Evolutionary conservation across 2,113 vertebrate species (phyloP).

Genomic region (Hydrolagus affinis): DNA sequence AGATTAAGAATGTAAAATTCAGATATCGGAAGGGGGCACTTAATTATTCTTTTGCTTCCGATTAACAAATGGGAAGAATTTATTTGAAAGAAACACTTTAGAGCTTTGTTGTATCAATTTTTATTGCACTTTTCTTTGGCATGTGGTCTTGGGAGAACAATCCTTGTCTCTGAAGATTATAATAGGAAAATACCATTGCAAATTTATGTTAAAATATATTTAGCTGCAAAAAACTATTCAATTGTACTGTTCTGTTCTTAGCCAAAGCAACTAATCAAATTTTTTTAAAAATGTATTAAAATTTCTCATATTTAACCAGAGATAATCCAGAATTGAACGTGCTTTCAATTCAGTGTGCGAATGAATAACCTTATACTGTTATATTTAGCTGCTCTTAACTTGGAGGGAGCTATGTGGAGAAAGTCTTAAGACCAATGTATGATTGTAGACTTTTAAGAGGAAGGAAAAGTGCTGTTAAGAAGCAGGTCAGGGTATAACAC

Average conservation of each 20-base stretch:
- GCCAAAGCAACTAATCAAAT: constrained; percentile 7
- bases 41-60: background rate
- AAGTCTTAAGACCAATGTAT: background rate
- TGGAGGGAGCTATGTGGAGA: background rate
- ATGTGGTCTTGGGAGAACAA: background rate
- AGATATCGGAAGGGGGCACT: background rate
- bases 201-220: too few species aligned
- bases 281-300: background rate
- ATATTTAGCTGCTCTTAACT: background rate
- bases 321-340: background rate
- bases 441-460: background rate
- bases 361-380: too few species aligned
- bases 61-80: background rate
- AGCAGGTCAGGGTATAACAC: background rate
- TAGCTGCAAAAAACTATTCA: too few species aligned
- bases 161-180: too few species aligned
- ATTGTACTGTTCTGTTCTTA: background rate
- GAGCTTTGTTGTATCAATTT: constrained; percentile 19
- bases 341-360: constrained; percentile 9
- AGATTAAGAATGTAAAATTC: background rate
- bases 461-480: background rate
- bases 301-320: constrained; percentile 3
- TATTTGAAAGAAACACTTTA: constrained; percentile 12
- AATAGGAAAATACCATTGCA: too few species aligned
- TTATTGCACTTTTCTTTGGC: constrained; percentile 17